phyloP scores from a whole-genome alignment of 2,797 vertebrate genomes.

The Sebastes nivosus region DNA sequence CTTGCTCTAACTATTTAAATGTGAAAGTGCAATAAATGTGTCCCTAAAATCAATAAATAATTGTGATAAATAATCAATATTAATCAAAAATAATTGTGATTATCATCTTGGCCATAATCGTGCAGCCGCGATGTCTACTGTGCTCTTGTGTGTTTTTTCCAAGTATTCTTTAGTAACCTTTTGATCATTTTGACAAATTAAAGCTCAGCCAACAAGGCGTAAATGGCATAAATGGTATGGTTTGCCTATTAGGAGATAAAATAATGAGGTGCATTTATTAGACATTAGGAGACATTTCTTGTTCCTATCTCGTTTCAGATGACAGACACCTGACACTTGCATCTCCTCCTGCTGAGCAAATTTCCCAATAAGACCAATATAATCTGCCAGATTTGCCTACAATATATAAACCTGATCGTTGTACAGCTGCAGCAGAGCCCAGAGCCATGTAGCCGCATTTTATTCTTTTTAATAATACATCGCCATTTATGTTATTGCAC shows the following conservation, averaged over 20 bases:
- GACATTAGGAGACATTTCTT: background rate
- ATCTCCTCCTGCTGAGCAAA: background rate
- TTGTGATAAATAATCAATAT: too few species aligned
- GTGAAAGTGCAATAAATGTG: too few species aligned
- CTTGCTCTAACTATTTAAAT: too few species aligned
- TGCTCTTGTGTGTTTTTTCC: background rate
- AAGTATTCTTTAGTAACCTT: background rate
- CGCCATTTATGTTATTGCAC: constrained; percentile 9
- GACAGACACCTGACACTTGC: background rate
- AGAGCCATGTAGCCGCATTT: background rate
- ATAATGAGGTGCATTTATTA: background rate
- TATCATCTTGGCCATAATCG: too few species aligned
- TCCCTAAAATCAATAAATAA: too few species aligned
- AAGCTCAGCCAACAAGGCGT: background rate
- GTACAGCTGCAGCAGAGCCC: background rate
- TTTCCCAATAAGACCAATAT: background rate
- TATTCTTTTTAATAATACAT: background rate
- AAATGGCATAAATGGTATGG: background rate
- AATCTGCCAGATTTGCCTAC: background rate
- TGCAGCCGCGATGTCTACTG: too few species aligned
- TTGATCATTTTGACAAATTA: background rate
- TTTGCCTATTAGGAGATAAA: background rate
- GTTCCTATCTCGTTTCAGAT: background rate
- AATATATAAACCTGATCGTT: background rate
- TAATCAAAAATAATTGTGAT: too few species aligned